Conservation (phyloP, 2,888 invertebrate species). For the Phyto melanocephala region DNA sequence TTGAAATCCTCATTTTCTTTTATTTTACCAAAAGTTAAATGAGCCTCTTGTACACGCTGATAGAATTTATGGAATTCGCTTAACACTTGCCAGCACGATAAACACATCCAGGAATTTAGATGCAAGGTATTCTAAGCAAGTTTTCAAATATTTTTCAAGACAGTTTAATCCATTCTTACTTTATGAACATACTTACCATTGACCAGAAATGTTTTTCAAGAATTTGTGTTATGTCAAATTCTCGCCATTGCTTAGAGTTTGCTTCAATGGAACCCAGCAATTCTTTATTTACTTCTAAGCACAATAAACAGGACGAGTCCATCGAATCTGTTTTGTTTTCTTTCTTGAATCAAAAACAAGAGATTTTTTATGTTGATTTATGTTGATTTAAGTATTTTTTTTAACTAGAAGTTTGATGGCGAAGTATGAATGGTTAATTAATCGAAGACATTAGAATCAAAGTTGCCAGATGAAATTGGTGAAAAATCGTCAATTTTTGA, state of each 20-base stretch:
- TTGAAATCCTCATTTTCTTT: slow-evolving; percentile 58
- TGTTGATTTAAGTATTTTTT: too few relatives aligned
- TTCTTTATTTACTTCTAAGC: slow-evolving; percentile 41
- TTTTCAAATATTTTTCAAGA: background rate
- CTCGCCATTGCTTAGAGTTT: slow-evolving; percentile 34
- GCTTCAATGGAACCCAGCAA: background rate
- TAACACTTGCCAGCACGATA: slow-evolving; percentile 70
- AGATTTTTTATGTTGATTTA: too few relatives aligned
- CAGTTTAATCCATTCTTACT: background rate
- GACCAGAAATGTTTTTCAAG: slow-evolving; percentile 57
- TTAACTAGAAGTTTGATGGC: too few relatives aligned
- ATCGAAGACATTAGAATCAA: background rate
- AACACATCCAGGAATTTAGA: slow-evolving; percentile 67
- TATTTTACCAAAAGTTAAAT: slow-evolving; percentile 65
- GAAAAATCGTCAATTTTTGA: too few relatives aligned
- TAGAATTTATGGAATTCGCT: slow-evolving; percentile 71
- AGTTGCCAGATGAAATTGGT: background rate
- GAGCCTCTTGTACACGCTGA: slow-evolving; percentile 68
- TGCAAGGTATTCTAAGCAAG: slow-evolving; percentile 20
- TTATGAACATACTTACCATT: slow-evolving; percentile 46
- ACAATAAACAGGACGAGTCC: slow-evolving; percentile 47
- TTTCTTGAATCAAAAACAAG: background rate
- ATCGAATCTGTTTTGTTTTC: background rate
- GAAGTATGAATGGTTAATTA: background rate
- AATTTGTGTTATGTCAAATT: slow-evolving; percentile 11